Evolutionary conservation across 2,888 invertebrate genomes (phyloP).

Genomic region (Mesorhabditis spiculigera): DNA sequence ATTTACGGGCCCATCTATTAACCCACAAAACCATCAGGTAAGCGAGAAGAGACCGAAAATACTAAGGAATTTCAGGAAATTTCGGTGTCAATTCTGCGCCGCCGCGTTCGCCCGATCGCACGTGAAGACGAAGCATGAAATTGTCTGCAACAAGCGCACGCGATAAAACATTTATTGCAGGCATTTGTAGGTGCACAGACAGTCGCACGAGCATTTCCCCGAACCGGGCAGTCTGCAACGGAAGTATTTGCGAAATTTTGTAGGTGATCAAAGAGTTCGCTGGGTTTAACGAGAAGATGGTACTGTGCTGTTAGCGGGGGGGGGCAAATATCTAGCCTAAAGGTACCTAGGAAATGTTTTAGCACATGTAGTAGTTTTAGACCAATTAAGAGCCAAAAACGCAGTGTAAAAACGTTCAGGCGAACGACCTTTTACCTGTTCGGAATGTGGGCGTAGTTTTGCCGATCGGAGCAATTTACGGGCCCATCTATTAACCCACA

Average conservation of each 20-base stretch:
- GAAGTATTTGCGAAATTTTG: not conserved
- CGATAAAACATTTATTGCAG: not conserved
- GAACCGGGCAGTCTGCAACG: not conserved
- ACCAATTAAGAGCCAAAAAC: no score
- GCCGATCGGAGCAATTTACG: constrained; percentile 39
- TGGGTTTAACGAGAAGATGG: no score
- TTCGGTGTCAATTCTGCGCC: constrained; percentile 23
- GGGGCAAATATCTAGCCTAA: no score
- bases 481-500: constrained; percentile 39
- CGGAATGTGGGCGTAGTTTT: constrained; percentile 32
- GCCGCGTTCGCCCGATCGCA: constrained; percentile 30
- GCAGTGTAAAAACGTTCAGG: constrained; percentile 19
- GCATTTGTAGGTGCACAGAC: not conserved
- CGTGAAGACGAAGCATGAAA: constrained; percentile 27
- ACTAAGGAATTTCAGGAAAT: constrained; percentile 5
- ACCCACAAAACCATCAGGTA: constrained; percentile 21
- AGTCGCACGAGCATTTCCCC: not conserved
- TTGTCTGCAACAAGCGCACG: constrained; percentile 11
- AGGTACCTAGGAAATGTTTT: no score
- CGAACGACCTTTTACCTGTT: constrained; percentile 37
- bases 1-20: constrained; percentile 36
- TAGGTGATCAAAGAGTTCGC: no score
- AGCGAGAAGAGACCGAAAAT: not conserved
- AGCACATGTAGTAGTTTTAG: no score
- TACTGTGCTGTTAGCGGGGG: no score